These are phyloP conservation scores for Diphyllodes magnificus DNA, from an alignment of 2,113 vertebrate genomes.

Conservation along the genomic window DNA sequence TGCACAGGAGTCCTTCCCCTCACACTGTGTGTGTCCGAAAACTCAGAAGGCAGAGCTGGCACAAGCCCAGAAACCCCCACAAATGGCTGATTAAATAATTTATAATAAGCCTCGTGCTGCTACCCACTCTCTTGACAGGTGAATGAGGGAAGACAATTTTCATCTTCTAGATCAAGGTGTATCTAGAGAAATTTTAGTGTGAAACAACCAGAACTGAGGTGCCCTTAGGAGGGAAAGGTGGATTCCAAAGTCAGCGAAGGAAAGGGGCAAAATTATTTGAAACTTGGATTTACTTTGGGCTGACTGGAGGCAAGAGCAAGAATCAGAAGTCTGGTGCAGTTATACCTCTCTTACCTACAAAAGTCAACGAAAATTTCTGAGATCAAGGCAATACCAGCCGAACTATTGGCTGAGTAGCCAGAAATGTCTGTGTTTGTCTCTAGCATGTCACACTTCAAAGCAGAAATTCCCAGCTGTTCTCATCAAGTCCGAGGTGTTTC, in stretches of 20 bases:
- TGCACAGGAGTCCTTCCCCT: constrained; percentile 59
- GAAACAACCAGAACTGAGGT: background rate
- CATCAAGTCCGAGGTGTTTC: background rate
- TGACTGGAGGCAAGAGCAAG: background rate
- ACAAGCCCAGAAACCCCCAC: background rate
- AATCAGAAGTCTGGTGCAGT: background rate
- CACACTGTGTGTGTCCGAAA: constrained; percentile 47
- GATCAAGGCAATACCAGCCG: background rate
- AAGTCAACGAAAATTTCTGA: background rate
- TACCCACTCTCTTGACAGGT: background rate
- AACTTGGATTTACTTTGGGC: background rate
- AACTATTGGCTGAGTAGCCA: background rate
- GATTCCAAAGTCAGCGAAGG: background rate
- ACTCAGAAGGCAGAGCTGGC: constrained; percentile 50
- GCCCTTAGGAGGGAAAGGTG: background rate
- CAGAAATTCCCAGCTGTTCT: background rate
- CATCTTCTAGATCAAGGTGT: background rate
- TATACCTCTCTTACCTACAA: background rate
- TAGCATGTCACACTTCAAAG: background rate
- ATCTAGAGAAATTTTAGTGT: background rate
- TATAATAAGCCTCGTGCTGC: background rate
- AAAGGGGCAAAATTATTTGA: background rate
- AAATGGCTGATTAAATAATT: background rate
- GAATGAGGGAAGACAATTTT: background rate
- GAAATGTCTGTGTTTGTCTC: background rate